Conservation (phyloP, 2,113 vertebrate genomes). For the Forbesichthys agassizii region DNA sequence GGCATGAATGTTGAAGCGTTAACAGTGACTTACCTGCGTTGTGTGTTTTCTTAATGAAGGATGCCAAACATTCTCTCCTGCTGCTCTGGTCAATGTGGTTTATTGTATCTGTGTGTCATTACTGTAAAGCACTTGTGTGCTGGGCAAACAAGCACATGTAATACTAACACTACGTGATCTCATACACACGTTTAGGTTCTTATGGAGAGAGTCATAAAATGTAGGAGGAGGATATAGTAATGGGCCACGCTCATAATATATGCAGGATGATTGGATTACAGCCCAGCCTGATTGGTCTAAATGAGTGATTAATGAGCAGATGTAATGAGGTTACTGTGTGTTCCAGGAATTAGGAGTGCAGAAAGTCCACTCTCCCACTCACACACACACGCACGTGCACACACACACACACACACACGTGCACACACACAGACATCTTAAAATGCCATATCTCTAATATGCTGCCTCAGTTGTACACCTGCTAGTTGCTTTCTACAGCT, state of each 20-base stretch:
- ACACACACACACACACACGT: conserved; percentile 9
- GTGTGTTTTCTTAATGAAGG: too few species aligned
- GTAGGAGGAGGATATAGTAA: conserved; percentile 38
- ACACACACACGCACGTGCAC: conserved; percentile 2
- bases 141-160: too few species aligned
- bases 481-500: conserved; percentile 29
- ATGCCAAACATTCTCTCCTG: too few species aligned
- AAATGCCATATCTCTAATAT: conserved; percentile 21
- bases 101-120: too few species aligned
- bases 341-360: conserved; percentile 65
- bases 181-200: too few species aligned
- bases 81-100: too few species aligned
- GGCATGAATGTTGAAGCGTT: too few species aligned
- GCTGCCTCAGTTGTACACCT: conserved; percentile 16
- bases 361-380: conserved; percentile 9
- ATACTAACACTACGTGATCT: too few species aligned
- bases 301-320: conserved; percentile 64
- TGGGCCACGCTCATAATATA: conserved; percentile 59
- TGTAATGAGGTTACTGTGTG: conserved; percentile 65
- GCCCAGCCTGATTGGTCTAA: conserved; percentile 62
- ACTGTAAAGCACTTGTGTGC: too few species aligned
- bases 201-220: too few species aligned
- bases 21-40: too few species aligned
- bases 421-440: conserved; percentile 27
- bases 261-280: conserved; percentile 62